These are phyloP conservation scores for Grammomys surdaster DNA, from an alignment of 2,113 vertebrate genomes.

Conservation along the genomic window DNA sequence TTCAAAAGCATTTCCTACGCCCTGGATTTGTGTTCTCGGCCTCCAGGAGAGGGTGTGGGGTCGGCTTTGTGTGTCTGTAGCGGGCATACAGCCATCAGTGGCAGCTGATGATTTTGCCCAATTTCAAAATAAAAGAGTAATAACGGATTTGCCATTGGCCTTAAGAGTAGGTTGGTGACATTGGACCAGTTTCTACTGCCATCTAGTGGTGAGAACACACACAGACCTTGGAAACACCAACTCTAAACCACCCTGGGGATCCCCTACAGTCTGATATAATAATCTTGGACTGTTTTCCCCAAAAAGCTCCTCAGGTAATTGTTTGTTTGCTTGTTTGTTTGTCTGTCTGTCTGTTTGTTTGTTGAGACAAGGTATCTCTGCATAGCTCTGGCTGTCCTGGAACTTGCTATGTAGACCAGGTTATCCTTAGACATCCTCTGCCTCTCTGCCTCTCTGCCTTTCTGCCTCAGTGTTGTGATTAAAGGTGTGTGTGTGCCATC, in stretches of 20 bases:
- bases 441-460: too few relatives aligned
- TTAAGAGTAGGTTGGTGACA: neutral
- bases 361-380: neutral
- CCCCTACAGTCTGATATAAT: neutral
- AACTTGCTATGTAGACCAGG: neutral
- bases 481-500: neutral
- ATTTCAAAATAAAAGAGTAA: conserved; percentile 33
- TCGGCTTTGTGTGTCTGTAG: neutral
- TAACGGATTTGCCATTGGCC: neutral
- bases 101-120: neutral
- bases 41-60: neutral
- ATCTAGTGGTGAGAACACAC: conserved; percentile 6
- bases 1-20: conserved; percentile 4
- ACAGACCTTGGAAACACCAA: neutral
- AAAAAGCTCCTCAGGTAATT: neutral
- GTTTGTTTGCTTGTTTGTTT: neutral
- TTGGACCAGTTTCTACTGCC: neutral
- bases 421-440: neutral
- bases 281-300: neutral
- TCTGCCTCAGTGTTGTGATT: neutral
- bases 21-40: neutral
- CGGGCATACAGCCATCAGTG: neutral
- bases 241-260: too few relatives aligned
- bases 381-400: neutral
- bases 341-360: neutral